These are phyloP conservation scores for Sinelater perroti DNA, from an alignment of 2,888 invertebrate species.

Conservation along the genomic window DNA sequence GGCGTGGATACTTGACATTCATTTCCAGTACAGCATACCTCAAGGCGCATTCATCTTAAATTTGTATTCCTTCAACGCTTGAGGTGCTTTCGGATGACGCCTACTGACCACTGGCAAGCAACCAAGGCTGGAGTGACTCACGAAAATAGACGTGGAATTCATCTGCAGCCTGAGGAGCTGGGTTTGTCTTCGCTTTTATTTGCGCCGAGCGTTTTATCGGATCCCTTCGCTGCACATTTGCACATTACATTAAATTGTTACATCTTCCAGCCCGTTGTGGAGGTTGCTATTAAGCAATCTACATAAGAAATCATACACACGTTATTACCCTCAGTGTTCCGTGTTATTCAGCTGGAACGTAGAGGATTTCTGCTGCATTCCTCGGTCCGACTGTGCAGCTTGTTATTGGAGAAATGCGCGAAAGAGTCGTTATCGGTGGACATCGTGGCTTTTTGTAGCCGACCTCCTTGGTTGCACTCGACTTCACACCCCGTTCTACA, in stretches of 20 bases:
- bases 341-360: background rate
- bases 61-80: conserved; percentile 25
- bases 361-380: background rate
- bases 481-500: conserved; percentile 5
- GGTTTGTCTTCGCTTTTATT: background rate
- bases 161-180: background rate
- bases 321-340: background rate
- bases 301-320: background rate
- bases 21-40: conserved; percentile 10
- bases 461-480: conserved; percentile 7
- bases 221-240: background rate
- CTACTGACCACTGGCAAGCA: conserved; percentile 10
- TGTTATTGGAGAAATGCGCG: conserved; percentile 8
- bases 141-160: conserved; percentile 6
- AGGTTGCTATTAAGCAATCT: background rate
- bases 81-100: conserved; percentile 20
- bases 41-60: conserved; percentile 22
- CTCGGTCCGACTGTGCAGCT: background rate
- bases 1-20: conserved; percentile 26
- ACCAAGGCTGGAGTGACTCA: conserved; percentile 3
- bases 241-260: background rate
- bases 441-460: background rate
- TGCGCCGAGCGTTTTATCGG: background rate
- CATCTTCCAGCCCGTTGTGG: no score
- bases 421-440: background rate